Evolutionary conservation across 2,113 vertebrate species (phyloP), one percentile per base, ranked within the genome.

Genomic region (Stercorarius parasiticus): DNA sequence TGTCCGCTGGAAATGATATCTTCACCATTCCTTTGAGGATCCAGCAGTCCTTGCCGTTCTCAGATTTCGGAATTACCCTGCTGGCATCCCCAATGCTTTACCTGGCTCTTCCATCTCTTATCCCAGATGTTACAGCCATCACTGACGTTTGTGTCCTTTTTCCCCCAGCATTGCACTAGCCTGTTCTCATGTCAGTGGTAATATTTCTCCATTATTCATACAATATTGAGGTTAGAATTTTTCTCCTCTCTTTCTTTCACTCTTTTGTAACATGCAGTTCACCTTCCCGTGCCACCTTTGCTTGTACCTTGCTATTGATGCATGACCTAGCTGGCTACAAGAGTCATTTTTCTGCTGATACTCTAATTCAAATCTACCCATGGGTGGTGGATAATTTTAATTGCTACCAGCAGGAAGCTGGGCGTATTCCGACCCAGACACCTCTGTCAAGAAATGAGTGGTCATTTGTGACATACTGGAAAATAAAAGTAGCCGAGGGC

Each of bases 401-500:
- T 97, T 96, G 95, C 90, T 92, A 86, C 93, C 93, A 95, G 94
- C 93, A 94, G 95, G 93, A 93, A 94, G 52, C 80, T 95, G 92
- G 90, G 76, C 1, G 0, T 92, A 88, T 94, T 97, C 82, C 0
- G 34, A 94, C 84, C 84, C 64, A 88, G 93, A 96, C 92, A 94
- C 96, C 88, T 88, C 93, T 96, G 94, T 97, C 96, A 95, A 94
- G 83, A 91, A 95, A 94, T 77, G 83, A 96, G 64, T 80, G 93
- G 97, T 91, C 91, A 91, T 89, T 90, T 95, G 71, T 97, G 93
- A 97, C 95, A 95, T 64, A 73, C 66, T 94, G 62, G 67, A 93
- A 94, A 94, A 94, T 74, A 95, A 77, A 92, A 90, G 96, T 93
- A 96, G 87, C 94, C 29, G 0, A 92, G 65, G 94, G 94, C 95